Conservation (phyloP, 2,797 vertebrate genomes). For the Scolopax rusticola region DNA sequence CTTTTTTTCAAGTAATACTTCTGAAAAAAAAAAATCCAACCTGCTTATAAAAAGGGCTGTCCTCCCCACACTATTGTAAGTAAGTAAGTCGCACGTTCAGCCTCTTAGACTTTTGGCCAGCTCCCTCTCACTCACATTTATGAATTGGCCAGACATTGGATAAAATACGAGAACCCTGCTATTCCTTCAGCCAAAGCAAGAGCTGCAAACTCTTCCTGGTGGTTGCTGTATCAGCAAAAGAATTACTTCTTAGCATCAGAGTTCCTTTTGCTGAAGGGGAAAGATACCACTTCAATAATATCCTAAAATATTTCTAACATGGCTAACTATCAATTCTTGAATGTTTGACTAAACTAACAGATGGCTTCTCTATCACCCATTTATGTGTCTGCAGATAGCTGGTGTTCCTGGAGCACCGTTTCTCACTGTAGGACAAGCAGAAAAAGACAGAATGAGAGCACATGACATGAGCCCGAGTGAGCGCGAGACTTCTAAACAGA, state of each 20-base stretch:
- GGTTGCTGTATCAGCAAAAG: neutral
- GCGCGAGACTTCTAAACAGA: neutral
- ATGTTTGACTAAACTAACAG: neutral
- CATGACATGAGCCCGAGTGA: neutral
- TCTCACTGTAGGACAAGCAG: neutral
- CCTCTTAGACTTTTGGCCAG: neutral
- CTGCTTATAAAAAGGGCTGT: neutral
- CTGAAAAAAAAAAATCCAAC: neutral
- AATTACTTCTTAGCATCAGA: neutral
- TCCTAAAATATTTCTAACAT: neutral
- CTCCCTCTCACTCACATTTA: neutral
- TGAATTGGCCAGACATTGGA: neutral
- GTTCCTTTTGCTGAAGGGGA: neutral
- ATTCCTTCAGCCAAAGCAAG: neutral
- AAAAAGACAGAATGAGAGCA: neutral
- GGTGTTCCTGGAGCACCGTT: neutral
- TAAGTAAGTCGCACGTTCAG: neutral
- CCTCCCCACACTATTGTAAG: neutral
- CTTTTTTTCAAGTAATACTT: neutral
- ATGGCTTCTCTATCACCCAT: neutral
- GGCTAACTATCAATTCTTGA: neutral
- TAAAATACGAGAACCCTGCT: neutral
- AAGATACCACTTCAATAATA: neutral
- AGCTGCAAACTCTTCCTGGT: neutral
- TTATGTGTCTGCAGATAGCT: rapidly evolving